phyloP scores from a whole-genome alignment of 37 sponge, comb jelly and placozoan genomes.

The Aplysina aerophoba region DNA sequence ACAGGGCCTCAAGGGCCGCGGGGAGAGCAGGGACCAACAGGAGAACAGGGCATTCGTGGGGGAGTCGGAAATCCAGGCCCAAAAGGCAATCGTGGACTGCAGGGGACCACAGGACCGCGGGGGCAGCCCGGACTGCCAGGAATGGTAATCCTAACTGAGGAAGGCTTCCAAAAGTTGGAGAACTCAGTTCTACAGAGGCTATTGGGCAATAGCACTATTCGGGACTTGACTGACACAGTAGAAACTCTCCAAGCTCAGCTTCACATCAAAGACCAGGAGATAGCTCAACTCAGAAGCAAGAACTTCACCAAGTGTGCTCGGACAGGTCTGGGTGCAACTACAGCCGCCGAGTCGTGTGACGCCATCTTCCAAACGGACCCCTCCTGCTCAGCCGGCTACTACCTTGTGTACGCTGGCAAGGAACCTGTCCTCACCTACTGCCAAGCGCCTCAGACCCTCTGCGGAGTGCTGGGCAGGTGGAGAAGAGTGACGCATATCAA shows the following conservation, averaged over 20 bases:
- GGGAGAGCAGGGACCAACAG: slow-evolving; percentile 9
- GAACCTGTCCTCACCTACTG: slow-evolving; percentile 27
- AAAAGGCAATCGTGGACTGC: neutral
- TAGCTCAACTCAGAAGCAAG: neutral
- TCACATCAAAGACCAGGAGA: neutral
- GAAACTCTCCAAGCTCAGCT: slow-evolving; percentile 10
- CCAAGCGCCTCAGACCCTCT: slow-evolving; percentile 1
- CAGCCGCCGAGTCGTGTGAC: slow-evolving; percentile 12
- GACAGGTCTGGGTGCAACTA: slow-evolving; percentile 1
- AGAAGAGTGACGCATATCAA: neutral
- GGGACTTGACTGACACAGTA: too few relatives aligned
- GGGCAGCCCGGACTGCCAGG: slow-evolving; percentile 1
- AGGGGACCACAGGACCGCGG: neutral
- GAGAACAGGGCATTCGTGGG: slow-evolving; percentile 6
- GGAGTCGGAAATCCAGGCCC: neutral
- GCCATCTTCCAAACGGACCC: slow-evolving; percentile 24
- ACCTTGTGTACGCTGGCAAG: neutral
- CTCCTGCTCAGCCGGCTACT: slow-evolving; percentile 11
- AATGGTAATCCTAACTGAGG: neutral
- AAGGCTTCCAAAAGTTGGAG: too few relatives aligned
- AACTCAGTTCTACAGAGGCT: too few relatives aligned
- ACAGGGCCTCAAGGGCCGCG: neutral
- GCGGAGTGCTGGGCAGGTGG: slow-evolving; percentile 8
- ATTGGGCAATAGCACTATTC: too few relatives aligned
- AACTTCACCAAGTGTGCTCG: neutral